phyloP scores from a whole-genome alignment of 2,113 vertebrate species.

The Plotosus lineatus region DNA sequence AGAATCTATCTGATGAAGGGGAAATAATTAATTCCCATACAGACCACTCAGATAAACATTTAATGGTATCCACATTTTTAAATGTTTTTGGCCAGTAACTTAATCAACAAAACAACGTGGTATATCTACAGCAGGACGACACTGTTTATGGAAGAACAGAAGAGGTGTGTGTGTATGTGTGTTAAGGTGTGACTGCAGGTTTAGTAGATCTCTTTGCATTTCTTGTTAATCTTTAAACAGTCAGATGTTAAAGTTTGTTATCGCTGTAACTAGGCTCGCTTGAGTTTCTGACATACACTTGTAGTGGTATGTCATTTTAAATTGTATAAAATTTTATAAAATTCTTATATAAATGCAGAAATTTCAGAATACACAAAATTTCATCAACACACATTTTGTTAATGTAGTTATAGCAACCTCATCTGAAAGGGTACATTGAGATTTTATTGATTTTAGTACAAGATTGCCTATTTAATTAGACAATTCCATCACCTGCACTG shows the following conservation, averaged over 20 bases:
- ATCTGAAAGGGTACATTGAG: neutral
- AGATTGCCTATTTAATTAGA: neutral
- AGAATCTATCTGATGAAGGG: neutral
- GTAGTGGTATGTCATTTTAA: neutral
- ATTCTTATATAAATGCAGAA: too few species aligned
- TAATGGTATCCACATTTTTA: constrained; percentile 41
- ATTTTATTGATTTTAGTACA: neutral
- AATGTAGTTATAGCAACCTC: too few species aligned
- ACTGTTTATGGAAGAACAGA: constrained; percentile 23
- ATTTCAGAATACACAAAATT: neutral
- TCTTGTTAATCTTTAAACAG: constrained; percentile 47
- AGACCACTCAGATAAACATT: constrained; percentile 25
- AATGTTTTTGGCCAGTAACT: too few species aligned
- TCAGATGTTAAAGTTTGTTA: neutral
- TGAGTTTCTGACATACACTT: neutral
- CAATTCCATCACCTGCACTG: neutral
- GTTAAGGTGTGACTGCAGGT: constrained; percentile 52
- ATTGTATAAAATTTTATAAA: neutral
- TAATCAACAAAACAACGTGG: constrained; percentile 31
- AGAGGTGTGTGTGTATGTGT: constrained; percentile 49
- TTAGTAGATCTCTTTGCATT: neutral
- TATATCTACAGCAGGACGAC: constrained; percentile 38
- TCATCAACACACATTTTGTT: too few species aligned
- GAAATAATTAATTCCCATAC: neutral
- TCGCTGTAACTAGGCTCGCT: neutral